phyloP scores from a whole-genome alignment of 2,797 vertebrate species.

The Alauda arvensis region DNA sequence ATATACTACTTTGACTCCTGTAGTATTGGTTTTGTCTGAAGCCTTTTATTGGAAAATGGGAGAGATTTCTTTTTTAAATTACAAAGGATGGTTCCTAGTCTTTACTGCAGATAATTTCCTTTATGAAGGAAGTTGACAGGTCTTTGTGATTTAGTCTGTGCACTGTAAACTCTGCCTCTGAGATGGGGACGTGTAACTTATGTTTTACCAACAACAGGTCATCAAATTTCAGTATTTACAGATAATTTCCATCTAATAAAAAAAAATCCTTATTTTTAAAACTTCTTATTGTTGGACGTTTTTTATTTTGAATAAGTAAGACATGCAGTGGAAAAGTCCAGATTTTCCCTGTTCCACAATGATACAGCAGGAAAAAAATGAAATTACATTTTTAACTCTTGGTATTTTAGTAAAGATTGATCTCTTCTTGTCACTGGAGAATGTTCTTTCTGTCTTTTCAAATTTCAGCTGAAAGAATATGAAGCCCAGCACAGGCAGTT shows the following conservation, averaged over 20 bases:
- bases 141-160: not conserved
- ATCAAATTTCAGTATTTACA: not conserved
- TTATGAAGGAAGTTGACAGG: not conserved
- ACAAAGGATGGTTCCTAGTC: not conserved
- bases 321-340: not conserved
- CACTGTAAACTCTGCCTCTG: not conserved
- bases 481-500: conserved; percentile 92
- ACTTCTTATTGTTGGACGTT: not conserved
- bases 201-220: not conserved
- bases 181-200: not conserved
- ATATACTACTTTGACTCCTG: not conserved
- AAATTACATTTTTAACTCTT: not conserved
- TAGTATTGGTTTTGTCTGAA: not conserved
- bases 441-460: conserved; percentile 58
- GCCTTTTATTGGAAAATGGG: not conserved
- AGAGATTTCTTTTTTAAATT: not conserved
- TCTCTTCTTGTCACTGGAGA: not conserved
- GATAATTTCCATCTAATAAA: not conserved
- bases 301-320: not conserved
- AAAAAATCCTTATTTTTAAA: not conserved
- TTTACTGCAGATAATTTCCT: not conserved
- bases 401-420: not conserved
- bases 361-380: rapidly evolving
- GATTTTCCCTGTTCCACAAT: not conserved
- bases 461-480: conserved; percentile 96